Percentiles rank a stretch among this genome's conserved stretches.
These are phyloP conservation scores for Hoplostethus mediterraneus DNA, from an alignment of 2,797 vertebrate species.

Conservation along the genomic window DNA sequence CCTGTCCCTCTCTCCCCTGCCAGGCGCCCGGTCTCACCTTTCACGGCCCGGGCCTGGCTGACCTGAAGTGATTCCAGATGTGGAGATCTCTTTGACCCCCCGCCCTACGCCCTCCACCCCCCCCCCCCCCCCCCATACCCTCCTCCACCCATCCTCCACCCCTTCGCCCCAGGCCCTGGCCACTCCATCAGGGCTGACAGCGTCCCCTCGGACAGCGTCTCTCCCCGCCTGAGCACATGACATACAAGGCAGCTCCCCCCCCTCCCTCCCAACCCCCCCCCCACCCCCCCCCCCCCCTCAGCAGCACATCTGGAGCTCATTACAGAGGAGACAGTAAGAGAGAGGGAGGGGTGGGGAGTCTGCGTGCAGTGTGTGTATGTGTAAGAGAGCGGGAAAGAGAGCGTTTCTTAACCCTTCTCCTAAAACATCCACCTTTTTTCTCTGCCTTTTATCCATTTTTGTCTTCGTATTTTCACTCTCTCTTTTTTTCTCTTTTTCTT, in stretches of 20 bases:
- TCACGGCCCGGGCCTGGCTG: slow-evolving; percentile 80
- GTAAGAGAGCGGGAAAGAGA: slow-evolving; percentile 48
- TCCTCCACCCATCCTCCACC: slow-evolving; percentile 14
- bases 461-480: slow-evolving; percentile 22
- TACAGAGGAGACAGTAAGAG: slow-evolving; percentile 86
- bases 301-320: slow-evolving; percentile 88
- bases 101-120: not conserved
- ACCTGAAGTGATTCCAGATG: slow-evolving; percentile 90
- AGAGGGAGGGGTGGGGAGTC: slow-evolving; percentile 78
- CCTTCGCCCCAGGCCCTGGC: slow-evolving; percentile 62
- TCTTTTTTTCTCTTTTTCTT: slow-evolving; percentile 13
- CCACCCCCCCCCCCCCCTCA: slow-evolving; percentile 70
- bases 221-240: slow-evolving; percentile 80
- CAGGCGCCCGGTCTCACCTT: slow-evolving; percentile 83
- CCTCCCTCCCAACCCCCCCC: slow-evolving; percentile 62
- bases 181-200: slow-evolving; percentile 86
- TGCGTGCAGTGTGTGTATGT: slow-evolving; percentile 59
- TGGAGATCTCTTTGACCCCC: slow-evolving; percentile 77
- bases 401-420: slow-evolving; percentile 55
- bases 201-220: slow-evolving; percentile 83
- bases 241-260: slow-evolving; percentile 71
- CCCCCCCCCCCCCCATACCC: not conserved
- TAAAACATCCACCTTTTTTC: slow-evolving; percentile 63
- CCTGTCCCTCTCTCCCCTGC: slow-evolving; percentile 60
- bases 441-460: slow-evolving; percentile 36